Percentiles rank a stretch among this genome's conserved stretches.
Conservation (phyloP, 2,113 vertebrate species). For the Diadophis punctatus region DNA sequence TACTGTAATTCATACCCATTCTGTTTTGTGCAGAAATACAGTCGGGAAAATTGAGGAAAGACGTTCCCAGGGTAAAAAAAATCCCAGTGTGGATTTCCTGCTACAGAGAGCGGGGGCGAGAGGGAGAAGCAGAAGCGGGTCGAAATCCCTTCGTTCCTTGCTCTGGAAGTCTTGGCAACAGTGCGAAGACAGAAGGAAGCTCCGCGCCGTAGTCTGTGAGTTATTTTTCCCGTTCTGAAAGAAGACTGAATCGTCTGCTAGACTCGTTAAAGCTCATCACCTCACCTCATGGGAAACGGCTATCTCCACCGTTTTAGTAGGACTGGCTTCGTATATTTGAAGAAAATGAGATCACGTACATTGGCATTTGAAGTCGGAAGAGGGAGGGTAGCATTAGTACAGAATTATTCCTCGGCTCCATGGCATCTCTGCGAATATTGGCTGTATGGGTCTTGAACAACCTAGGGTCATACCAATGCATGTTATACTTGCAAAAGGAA, state of each 20-base stretch:
- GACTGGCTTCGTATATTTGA: not conserved
- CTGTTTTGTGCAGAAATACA: not conserved
- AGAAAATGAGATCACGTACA: not conserved
- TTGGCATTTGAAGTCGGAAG: not conserved
- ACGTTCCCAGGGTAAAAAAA: not conserved
- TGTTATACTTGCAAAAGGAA: not conserved
- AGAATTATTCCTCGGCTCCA: not conserved
- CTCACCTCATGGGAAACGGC: not conserved
- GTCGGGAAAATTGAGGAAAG: not conserved
- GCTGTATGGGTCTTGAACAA: not conserved
- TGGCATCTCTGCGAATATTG: not conserved
- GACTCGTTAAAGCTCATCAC: not conserved
- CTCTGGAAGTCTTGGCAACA: not conserved
- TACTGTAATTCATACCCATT: not conserved
- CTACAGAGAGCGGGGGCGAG: no score
- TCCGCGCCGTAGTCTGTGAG: no score
- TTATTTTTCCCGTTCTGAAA: not conserved
- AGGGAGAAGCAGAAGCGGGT: not conserved
- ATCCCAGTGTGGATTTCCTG: not conserved
- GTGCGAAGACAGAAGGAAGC: not conserved
- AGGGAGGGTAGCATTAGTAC: not conserved
- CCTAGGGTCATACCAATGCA: not conserved
- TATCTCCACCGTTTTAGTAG: not conserved
- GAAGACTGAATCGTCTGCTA: not conserved
- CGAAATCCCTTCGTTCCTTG: not conserved